A percentile compares a stretch with the other conserved stretches of the same genome.
Evolutionary conservation across 2,888 invertebrate species (phyloP).

Genomic region (Xanthostigma xanthostigma): DNA sequence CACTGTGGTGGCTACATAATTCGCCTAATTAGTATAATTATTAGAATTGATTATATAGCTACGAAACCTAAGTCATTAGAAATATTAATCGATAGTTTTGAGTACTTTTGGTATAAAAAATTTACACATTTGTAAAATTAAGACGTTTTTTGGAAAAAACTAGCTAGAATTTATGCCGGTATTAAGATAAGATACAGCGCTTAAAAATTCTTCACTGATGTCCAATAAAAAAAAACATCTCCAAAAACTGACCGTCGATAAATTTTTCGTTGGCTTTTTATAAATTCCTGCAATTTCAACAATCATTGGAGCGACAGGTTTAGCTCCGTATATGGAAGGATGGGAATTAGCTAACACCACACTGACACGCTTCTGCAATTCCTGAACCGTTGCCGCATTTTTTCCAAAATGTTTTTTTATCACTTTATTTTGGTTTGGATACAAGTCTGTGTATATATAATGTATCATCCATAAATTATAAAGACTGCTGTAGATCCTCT

Average conservation of each 20-base stretch:
- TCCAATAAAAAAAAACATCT: too few relatives aligned
- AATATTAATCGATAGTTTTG: too few relatives aligned
- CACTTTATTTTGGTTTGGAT: slow-evolving; percentile 8
- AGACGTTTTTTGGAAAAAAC: too few relatives aligned
- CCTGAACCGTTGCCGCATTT: slow-evolving; percentile 4
- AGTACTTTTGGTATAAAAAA: too few relatives aligned
- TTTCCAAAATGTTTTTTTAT: slow-evolving; percentile 10
- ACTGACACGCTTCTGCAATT: slow-evolving; percentile 17
- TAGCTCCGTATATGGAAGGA: slow-evolving; percentile 21
- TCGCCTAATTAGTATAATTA: too few relatives aligned
- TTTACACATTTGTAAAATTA: too few relatives aligned
- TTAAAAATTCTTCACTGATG: too few relatives aligned
- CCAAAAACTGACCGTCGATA: slow-evolving; percentile 22
- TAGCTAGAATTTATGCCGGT: too few relatives aligned
- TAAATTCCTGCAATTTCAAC: slow-evolving; percentile 27
- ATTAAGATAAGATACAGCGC: too few relatives aligned
- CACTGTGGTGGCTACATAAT: too few relatives aligned
- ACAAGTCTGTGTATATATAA: slow-evolving; percentile 2
- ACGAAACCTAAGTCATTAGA: too few relatives aligned
- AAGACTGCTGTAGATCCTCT: neutral
- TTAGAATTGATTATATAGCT: too few relatives aligned
- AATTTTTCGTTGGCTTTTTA: slow-evolving; percentile 20
- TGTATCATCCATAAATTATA: slow-evolving; percentile 4
- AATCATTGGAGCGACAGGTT: slow-evolving; percentile 25
- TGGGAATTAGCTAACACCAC: slow-evolving; percentile 26